Conservation (phyloP, 2,113 vertebrate genomes). For the Podocnemis expansa region DNA sequence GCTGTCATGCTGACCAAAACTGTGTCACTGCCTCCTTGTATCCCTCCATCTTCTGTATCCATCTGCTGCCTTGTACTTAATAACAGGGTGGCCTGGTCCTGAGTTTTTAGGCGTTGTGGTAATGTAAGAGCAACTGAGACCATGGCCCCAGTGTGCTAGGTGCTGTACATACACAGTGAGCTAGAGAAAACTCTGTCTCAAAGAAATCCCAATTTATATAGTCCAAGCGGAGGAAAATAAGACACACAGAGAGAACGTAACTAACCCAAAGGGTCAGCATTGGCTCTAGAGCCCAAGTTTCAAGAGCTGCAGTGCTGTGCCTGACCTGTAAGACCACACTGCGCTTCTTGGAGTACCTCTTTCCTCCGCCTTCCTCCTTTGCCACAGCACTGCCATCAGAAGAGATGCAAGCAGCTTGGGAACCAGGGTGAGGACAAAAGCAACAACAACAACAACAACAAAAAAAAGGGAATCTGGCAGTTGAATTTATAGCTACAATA, state of each 20-base stretch:
- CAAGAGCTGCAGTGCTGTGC: not conserved
- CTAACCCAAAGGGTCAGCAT: not conserved
- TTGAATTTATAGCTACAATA: not conserved
- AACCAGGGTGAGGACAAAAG: not conserved
- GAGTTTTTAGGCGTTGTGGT: not conserved
- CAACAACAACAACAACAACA: not conserved
- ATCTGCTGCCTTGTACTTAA: not conserved
- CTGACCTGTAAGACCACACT: not conserved
- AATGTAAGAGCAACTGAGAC: not conserved
- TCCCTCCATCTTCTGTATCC: no score
- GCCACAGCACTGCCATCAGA: not conserved
- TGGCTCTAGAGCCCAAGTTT: not conserved
- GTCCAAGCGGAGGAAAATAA: not conserved
- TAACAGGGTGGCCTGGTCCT: no score
- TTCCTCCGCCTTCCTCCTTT: not conserved
- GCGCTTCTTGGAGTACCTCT: not conserved
- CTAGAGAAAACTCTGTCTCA: not conserved
- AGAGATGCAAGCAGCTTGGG: not conserved
- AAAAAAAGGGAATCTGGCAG: not conserved
- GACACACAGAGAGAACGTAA: not conserved
- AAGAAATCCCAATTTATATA: not conserved
- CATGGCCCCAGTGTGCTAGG: not conserved
- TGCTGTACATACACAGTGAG: not conserved
- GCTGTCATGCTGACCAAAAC: no score
- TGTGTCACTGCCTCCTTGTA: no score